These are phyloP conservation scores for Xylota sylvarum DNA, from an alignment of 2,888 invertebrate genomes.

Conservation along the genomic window DNA sequence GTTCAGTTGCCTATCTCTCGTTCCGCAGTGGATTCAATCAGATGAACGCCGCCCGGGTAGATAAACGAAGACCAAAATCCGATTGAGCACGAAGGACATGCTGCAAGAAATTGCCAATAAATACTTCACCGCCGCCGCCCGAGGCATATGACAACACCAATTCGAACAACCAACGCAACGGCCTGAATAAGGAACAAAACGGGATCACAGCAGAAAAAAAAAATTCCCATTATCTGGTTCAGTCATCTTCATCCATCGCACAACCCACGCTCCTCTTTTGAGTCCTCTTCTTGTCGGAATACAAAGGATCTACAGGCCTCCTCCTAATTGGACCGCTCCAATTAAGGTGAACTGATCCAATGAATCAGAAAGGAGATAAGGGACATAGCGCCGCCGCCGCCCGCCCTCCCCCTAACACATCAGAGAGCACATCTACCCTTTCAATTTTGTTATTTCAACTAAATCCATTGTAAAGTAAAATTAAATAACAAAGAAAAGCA, in stretches of 20 bases:
- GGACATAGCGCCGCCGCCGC: conserved; percentile 77
- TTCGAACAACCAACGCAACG: conserved; percentile 42
- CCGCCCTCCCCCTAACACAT: conserved; percentile 72
- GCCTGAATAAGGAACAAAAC: conserved; percentile 62
- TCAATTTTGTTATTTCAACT: conserved; percentile 75
- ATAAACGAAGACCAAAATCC: conserved; percentile 54
- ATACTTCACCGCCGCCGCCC: conserved; percentile 72
- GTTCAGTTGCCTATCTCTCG: conserved; percentile 40
- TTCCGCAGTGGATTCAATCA: conserved; percentile 43
- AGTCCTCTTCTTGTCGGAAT: conserved; percentile 61
- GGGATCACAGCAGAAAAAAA: conserved; percentile 62
- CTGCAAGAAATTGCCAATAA: conserved; percentile 75
- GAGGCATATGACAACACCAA: conserved; percentile 71
- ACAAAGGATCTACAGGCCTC: conserved; percentile 74
- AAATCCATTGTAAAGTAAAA: conserved; percentile 68
- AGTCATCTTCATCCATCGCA: conserved; percentile 70
- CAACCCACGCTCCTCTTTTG: conserved; percentile 6
- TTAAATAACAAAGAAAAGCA: conserved; percentile 56
- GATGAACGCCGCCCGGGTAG: conserved; percentile 50
- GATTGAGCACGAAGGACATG: conserved; percentile 76
- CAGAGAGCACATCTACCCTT: conserved; percentile 72
- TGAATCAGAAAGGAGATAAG: conserved; percentile 84
- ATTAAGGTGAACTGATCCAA: conserved; percentile 84
- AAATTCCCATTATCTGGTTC: conserved; percentile 68
- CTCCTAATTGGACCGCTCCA: conserved; percentile 79